Conservation (phyloP, 2,888 invertebrate genomes). For the Scrobipalpa costella region DNA sequence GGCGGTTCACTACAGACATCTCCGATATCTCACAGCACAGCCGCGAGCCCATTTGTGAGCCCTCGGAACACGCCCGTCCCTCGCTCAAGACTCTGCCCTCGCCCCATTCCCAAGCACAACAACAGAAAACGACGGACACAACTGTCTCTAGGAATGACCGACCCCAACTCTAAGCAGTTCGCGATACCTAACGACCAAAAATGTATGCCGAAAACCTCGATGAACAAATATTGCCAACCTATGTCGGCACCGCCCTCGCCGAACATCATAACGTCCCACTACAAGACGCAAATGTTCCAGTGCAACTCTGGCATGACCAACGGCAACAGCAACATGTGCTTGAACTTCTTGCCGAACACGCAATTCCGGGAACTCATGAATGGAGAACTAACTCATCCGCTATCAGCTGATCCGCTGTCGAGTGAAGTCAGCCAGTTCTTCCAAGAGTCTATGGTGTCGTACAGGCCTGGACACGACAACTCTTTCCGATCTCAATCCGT, state of each 20-base stretch:
- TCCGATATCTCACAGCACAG: slow-evolving; percentile 83
- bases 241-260: slow-evolving; percentile 88
- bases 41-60: slow-evolving; percentile 90
- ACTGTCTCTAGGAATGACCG: slow-evolving; percentile 59
- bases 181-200: slow-evolving; percentile 75
- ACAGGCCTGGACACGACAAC: slow-evolving; percentile 65
- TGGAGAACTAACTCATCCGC: slow-evolving; percentile 62
- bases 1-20: slow-evolving; percentile 72
- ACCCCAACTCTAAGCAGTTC: slow-evolving; percentile 62
- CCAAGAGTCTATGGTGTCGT: slow-evolving; percentile 69
- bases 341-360: slow-evolving; percentile 68
- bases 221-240: slow-evolving; percentile 72
- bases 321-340: slow-evolving; percentile 68
- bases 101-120: slow-evolving; percentile 71
- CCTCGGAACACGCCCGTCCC: slow-evolving; percentile 89
- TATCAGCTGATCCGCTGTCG: slow-evolving; percentile 75
- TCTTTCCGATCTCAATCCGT: slow-evolving; percentile 89
- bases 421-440: slow-evolving; percentile 84
- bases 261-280: slow-evolving; percentile 72
- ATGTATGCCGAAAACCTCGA: slow-evolving; percentile 56
- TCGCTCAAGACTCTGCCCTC: slow-evolving; percentile 82
- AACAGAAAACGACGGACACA: slow-evolving; percentile 65
- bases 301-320: slow-evolving; percentile 63
- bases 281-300: slow-evolving; percentile 75
- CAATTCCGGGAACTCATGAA: slow-evolving; percentile 72